These are phyloP conservation scores for Cyprinus carpio DNA, from an alignment of 2,113 vertebrate species.

Conservation along the genomic window DNA sequence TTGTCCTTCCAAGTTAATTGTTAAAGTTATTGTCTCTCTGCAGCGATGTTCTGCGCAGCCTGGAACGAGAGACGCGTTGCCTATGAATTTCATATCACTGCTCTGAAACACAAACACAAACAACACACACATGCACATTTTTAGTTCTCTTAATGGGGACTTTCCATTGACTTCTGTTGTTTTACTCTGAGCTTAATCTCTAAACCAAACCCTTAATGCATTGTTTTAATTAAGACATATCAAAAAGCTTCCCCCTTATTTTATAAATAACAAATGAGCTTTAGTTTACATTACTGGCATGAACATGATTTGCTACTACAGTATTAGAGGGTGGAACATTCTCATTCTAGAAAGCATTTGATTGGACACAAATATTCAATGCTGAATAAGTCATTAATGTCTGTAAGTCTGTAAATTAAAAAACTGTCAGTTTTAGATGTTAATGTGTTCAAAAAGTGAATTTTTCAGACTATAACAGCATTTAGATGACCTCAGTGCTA, in stretches of 20 bases:
- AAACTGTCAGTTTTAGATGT: neutral
- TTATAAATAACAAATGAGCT: neutral
- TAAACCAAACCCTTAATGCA: neutral
- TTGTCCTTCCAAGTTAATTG: conserved; percentile 93
- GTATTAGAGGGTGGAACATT: neutral
- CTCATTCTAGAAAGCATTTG: neutral
- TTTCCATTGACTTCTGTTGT: neutral
- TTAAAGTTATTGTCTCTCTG: conserved; percentile 76
- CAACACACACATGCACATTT: conserved; percentile 2
- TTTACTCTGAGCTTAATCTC: neutral
- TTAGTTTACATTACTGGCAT: neutral
- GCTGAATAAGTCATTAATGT: neutral
- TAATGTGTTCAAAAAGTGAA: neutral
- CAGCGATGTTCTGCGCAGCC: conserved; percentile 35
- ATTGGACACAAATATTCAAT: neutral
- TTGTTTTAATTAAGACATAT: neutral
- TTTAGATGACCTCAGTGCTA: neutral
- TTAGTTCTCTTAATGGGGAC: neutral
- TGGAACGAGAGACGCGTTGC: conserved; percentile 28
- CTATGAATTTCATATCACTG: conserved; percentile 30
- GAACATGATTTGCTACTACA: neutral
- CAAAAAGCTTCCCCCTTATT: neutral
- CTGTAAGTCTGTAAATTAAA: neutral
- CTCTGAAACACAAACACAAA: conserved; percentile 19
- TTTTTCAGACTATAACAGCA: neutral